These are phyloP conservation scores for Epirrhoe tristata DNA, from an alignment of 2,888 invertebrate species.

Conservation along the genomic window DNA sequence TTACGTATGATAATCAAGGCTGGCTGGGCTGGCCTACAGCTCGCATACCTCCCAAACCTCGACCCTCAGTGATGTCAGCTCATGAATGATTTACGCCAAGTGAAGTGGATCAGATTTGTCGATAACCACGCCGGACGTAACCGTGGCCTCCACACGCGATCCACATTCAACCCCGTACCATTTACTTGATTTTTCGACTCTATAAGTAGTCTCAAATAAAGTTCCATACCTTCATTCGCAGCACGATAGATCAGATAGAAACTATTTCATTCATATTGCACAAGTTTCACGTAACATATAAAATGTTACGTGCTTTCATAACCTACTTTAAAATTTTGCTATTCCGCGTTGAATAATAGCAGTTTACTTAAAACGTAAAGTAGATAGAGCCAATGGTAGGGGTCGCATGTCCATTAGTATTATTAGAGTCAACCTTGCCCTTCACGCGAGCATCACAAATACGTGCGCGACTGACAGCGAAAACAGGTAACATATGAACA, in stretches of 20 bases:
- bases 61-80: constrained; percentile 18
- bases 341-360: neutral
- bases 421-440: constrained; percentile 52
- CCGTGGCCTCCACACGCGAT: constrained; percentile 40
- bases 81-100: constrained; percentile 29
- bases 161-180: constrained; percentile 22
- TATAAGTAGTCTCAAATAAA: neutral
- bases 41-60: neutral
- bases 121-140: constrained; percentile 25
- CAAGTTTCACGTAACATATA: no score
- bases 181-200: constrained; percentile 23
- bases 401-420: constrained; percentile 45
- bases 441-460: constrained; percentile 37
- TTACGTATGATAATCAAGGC: neutral
- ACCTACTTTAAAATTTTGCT: no score
- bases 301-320: no score
- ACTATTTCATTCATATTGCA: no score
- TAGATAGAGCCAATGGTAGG: constrained; percentile 35
- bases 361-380: neutral
- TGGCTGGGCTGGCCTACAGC: no score
- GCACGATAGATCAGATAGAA: no score
- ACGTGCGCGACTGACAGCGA: constrained; percentile 34
- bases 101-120: constrained; percentile 35
- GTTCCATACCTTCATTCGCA: no score
- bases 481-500: constrained; percentile 7